Conservation (phyloP, 53 echinoderm and acorn worm genomes). For the Actinopyga echinites region DNA sequence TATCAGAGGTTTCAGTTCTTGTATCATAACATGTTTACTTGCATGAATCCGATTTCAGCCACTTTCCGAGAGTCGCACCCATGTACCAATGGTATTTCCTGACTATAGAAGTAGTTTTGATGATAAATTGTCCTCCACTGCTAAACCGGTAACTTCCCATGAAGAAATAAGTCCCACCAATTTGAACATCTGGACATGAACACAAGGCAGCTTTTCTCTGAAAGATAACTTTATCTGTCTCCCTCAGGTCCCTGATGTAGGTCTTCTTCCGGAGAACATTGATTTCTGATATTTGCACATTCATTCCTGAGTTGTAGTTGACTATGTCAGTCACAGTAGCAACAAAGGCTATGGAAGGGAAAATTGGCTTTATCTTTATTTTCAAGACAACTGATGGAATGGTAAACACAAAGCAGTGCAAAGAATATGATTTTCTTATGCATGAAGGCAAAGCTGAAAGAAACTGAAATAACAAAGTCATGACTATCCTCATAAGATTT, state of each 20-base stretch:
- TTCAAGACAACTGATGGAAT: too few relatives aligned
- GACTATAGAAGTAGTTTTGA: constrained; percentile 62
- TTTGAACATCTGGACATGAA: constrained; percentile 65
- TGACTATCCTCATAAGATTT: too few relatives aligned
- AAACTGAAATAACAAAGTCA: too few relatives aligned
- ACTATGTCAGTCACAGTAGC: background rate
- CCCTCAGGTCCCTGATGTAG: constrained; percentile 22
- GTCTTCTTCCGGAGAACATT: constrained; percentile 45
- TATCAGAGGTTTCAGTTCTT: too few relatives aligned
- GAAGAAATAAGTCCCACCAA: constrained; percentile 74
- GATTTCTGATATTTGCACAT: constrained; percentile 1
- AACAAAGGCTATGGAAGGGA: constrained; percentile 1
- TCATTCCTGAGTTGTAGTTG: constrained; percentile 5
- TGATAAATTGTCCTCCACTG: constrained; percentile 49
- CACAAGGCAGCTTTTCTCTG: constrained; percentile 42
- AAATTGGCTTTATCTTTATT: background rate
- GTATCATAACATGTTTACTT: background rate
- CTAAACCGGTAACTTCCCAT: constrained; percentile 58
- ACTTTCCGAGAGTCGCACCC: background rate
- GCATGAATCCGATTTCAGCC: constrained; percentile 6
- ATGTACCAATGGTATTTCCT: constrained; percentile 64
- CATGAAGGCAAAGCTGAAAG: too few relatives aligned
- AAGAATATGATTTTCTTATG: too few relatives aligned
- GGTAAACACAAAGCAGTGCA: too few relatives aligned
- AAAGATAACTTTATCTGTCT: constrained; percentile 23